Evolutionary conservation across 1,140 invertebrate genomes (phyloP).

Genomic region (Zaprionus inermis): DNA sequence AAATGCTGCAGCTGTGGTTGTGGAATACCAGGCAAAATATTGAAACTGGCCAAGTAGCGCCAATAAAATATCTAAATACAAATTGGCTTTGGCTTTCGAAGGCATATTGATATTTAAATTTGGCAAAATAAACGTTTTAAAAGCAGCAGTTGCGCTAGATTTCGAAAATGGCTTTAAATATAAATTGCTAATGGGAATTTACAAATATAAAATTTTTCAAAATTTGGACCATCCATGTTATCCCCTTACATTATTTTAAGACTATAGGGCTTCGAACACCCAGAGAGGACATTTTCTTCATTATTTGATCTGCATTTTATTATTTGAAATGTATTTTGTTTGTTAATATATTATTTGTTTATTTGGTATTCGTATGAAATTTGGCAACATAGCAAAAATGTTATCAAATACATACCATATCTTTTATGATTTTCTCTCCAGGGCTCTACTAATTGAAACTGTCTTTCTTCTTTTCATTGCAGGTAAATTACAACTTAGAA

Average conservation of each 20-base stretch:
- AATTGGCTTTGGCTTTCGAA: constrained; percentile 8
- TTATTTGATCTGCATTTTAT: too few species aligned
- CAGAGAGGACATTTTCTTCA: too few species aligned
- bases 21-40: constrained; percentile 21
- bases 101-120: constrained; percentile 10
- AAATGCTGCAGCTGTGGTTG: constrained; percentile 31
- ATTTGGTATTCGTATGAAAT: too few species aligned
- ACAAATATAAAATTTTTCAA: too few species aligned
- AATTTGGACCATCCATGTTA: too few species aligned
- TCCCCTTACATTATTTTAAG: too few species aligned
- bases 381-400: not conserved
- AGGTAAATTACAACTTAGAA: constrained; percentile 33
- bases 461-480: constrained; percentile 12
- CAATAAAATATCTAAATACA: constrained; percentile 34
- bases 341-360: too few species aligned
- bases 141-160: not conserved
- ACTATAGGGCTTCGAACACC: too few species aligned
- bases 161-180: not conserved
- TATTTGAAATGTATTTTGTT: too few species aligned
- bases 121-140: not conserved
- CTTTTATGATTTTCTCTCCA: not conserved
- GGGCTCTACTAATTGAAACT: not conserved
- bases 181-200: too few species aligned
- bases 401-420: not conserved
- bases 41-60: constrained; percentile 38